Conservation (phyloP, 2,113 vertebrate genomes). For the Oreotrochilus melanogaster region DNA sequence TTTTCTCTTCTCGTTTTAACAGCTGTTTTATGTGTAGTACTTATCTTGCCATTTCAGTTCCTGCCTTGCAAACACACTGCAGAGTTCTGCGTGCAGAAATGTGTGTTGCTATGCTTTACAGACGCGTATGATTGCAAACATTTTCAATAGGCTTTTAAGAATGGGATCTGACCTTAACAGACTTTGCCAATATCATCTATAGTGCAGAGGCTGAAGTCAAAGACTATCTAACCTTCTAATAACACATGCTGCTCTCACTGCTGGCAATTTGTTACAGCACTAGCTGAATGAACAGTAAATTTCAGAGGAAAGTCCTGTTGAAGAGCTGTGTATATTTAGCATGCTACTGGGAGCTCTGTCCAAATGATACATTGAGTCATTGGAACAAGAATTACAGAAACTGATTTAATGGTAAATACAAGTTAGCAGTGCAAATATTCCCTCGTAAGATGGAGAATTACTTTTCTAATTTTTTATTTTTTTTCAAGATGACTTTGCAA, state of each 20-base stretch:
- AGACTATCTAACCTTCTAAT: background rate
- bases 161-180: constrained; percentile 5
- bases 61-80: background rate
- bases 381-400: constrained; percentile 1
- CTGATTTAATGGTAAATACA: constrained; percentile 39
- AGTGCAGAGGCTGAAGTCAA: background rate
- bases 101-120: background rate
- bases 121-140: background rate
- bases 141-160: background rate
- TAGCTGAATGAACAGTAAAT: background rate
- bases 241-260: constrained; percentile 11
- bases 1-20: background rate
- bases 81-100: background rate
- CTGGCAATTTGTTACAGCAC: background rate
- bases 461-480: background rate
- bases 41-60: background rate
- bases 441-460: background rate
- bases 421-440: background rate
- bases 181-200: background rate
- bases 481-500: background rate
- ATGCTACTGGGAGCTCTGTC: constrained; percentile 21
- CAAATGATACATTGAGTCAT: constrained; percentile 18
- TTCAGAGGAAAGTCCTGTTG: background rate
- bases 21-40: background rate
- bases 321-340: constrained; percentile 25